Evolutionary conservation across 2,797 vertebrate species (phyloP).

Genomic region (Platyrinchus mystaceus): DNA sequence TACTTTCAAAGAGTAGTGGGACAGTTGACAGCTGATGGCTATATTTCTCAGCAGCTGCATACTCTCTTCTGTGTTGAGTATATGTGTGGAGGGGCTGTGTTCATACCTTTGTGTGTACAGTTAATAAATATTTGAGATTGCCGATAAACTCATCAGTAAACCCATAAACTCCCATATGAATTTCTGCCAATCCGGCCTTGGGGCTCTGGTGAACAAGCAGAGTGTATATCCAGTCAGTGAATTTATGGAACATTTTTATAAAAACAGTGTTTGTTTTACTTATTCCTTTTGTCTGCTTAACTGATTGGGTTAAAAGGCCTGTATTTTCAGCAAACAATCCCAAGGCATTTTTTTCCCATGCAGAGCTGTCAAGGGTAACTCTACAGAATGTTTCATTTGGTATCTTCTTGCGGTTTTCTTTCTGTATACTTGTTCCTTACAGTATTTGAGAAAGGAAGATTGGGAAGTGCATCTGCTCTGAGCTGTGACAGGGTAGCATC

Average conservation of each 20-base stretch:
- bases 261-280: constrained; percentile 7
- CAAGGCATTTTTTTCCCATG: not conserved
- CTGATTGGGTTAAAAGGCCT: not conserved
- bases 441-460: not conserved
- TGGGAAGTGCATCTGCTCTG: not conserved
- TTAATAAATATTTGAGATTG: constrained; percentile 15
- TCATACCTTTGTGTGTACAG: not conserved
- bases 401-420: not conserved
- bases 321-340: not conserved
- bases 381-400: not conserved
- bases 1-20: not conserved
- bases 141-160: not conserved
- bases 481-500: not conserved
- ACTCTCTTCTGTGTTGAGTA: not conserved
- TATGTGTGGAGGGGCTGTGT: not conserved
- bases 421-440: not conserved
- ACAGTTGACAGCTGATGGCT: not conserved
- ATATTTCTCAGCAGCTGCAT: not conserved
- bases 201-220: not conserved
- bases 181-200: not conserved
- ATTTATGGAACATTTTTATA: not conserved
- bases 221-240: not conserved
- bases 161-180: not conserved
- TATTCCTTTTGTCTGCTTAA: constrained; percentile 27
- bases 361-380: not conserved